Evolutionary conservation across 2,113 vertebrate species (phyloP), one percentile per base, ranked within the genome.

Genomic region (Ptychochromis oligacanthus): DNA sequence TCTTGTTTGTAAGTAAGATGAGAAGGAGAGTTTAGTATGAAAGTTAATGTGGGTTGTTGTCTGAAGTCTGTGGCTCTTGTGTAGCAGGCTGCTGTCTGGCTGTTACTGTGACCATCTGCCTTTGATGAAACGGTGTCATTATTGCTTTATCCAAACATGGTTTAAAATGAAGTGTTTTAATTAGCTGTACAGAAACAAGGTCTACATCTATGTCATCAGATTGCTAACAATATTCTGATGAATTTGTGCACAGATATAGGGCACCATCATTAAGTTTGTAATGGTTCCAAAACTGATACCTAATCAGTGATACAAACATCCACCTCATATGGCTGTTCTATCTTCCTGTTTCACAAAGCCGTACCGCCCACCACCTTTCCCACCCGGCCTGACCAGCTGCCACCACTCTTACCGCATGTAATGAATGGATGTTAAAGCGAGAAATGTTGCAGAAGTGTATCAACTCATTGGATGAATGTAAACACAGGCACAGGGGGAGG

Each of bases 1-100:
- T 52, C 46, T n/a, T 72, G 43, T 52, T 72, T 72, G 67, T 54
- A 72, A 72, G 65, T 52, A 72, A 72, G 67, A 72, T 54, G 52
- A 31, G 46, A 72, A 52, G 26, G 46, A 31, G 46, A 54, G 46
- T 52, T 72, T 52, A 31, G 67, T 31, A 31, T 54, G 67, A 31
- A 72, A 72, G 67, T 72, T 52, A 72, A 72, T 72, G 67, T 52
- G 67, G 46, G 67, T 31, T 72, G 46, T 52, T 54, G 67, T 72
- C 67, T 72, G 26, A 31, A 72, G 67, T 72, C 46, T 52, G 2
- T 54, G 24, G 17, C 46, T 34, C 46, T n/a, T 31, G 46, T 72
- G 64, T 72, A 72, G 67, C 67, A 31, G 67, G 6, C 26, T 72
- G 11, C 67, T 52, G 46, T 72, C 26, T 34, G 46, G 67, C 31